phyloP scores from a whole-genome alignment of 2,113 vertebrate genomes.

The Zootoca vivipara region DNA sequence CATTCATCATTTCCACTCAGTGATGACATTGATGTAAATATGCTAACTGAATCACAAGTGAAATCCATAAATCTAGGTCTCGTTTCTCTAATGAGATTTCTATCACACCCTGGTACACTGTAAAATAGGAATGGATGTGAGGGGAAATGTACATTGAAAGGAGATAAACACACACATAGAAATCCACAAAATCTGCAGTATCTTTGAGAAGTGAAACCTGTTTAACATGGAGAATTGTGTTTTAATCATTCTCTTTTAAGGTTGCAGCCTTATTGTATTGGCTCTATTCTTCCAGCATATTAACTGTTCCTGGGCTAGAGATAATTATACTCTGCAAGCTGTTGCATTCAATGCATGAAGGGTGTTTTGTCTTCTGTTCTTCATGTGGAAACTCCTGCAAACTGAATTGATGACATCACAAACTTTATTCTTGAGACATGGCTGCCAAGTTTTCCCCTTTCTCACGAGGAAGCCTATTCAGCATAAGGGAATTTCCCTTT shows the following conservation, averaged over 20 bases:
- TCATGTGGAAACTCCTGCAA: no score
- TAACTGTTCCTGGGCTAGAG: background rate
- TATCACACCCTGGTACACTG: background rate
- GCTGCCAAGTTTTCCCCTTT: no score
- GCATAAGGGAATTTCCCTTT: no score
- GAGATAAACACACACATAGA: background rate
- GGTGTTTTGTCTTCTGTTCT: no score
- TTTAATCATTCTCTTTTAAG: background rate
- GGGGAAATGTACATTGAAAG: background rate
- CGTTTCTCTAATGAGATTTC: slow-evolving; percentile 8
- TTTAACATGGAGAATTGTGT: background rate
- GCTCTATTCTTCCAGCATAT: background rate
- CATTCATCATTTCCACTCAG: slow-evolving; percentile 25
- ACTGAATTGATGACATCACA: no score
- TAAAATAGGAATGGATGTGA: background rate
- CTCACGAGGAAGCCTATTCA: no score
- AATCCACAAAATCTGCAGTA: background rate
- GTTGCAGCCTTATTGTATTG: no score
- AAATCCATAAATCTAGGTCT: slow-evolving; percentile 23
- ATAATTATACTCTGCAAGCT: background rate
- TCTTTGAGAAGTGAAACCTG: background rate
- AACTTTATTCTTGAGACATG: no score
- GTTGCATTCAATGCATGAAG: background rate
- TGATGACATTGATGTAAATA: slow-evolving; percentile 1
- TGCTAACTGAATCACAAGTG: slow-evolving; percentile 8